Evolutionary conservation across 2,888 invertebrate genomes (phyloP).

Genomic region (Azorinus chamasolen): DNA sequence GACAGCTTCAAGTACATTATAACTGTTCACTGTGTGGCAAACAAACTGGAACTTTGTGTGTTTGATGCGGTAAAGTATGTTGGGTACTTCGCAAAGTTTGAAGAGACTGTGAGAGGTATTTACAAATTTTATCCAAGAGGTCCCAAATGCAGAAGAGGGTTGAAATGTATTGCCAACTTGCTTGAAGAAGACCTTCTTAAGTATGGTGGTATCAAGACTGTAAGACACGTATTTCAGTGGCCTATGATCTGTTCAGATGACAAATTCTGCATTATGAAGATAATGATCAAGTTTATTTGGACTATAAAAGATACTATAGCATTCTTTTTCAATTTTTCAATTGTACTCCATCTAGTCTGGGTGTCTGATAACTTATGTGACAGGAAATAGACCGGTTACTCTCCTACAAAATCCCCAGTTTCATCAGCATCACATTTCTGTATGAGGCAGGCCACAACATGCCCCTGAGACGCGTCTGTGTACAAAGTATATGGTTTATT

Average conservation of each 20-base stretch:
- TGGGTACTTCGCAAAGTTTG: too few species aligned
- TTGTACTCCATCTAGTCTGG: constrained; percentile 30
- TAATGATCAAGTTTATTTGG: constrained; percentile 40
- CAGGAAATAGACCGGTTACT: constrained; percentile 34
- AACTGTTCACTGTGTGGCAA: too few species aligned
- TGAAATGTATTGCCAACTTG: too few species aligned
- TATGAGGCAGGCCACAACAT: constrained; percentile 22
- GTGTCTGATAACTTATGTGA: constrained; percentile 35
- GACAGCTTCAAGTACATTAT: too few species aligned
- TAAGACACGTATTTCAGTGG: neutral
- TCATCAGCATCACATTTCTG: constrained; percentile 14
- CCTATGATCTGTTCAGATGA: constrained; percentile 2
- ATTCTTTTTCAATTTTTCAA: constrained; percentile 44
- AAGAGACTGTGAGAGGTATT: too few species aligned
- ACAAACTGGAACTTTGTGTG: too few species aligned
- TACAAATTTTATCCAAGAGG: too few species aligned
- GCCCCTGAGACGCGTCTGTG: constrained; percentile 25
- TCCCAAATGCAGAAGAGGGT: too few species aligned
- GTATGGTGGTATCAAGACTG: too few species aligned
- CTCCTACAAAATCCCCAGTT: neutral
- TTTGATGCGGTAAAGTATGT: too few species aligned
- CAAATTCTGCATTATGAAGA: constrained; percentile 36
- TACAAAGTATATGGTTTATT: constrained; percentile 42
- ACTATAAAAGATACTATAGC: constrained; percentile 16
- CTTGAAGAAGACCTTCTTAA: too few species aligned